Percentiles rank a stretch among this genome's conserved stretches.
phyloP scores from a whole-genome alignment of 2,797 vertebrate species.

The Chelon labrosus region DNA sequence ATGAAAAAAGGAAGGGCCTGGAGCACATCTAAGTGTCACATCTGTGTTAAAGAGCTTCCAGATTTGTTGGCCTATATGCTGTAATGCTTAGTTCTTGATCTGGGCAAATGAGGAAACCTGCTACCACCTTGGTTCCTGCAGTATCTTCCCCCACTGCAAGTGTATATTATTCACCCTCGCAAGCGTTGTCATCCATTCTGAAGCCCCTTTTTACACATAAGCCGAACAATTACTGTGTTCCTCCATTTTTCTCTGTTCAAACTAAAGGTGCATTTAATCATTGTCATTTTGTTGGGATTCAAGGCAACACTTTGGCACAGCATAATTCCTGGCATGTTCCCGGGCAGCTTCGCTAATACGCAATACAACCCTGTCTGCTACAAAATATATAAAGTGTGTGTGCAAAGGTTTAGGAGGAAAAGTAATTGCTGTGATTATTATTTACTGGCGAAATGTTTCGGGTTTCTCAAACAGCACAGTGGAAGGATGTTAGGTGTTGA shows the following conservation, averaged over 20 bases:
- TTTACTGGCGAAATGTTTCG: slow-evolving; percentile 16
- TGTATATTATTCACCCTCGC: slow-evolving; percentile 28
- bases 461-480: not conserved
- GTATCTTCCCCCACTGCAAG: slow-evolving; percentile 12
- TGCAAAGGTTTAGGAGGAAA: too few relatives aligned
- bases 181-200: slow-evolving; percentile 12
- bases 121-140: slow-evolving; percentile 22
- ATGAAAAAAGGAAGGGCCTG: slow-evolving; percentile 19
- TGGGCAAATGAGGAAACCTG: slow-evolving; percentile 43
- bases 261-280: slow-evolving; percentile 14
- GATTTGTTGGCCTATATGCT: slow-evolving; percentile 28
- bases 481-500: not conserved
- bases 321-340: slow-evolving; percentile 16
- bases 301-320: slow-evolving; percentile 1
- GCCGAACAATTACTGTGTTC: not conserved
- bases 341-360: slow-evolving; percentile 3
- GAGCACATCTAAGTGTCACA: slow-evolving; percentile 27
- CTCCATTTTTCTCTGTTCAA: slow-evolving; percentile 18
- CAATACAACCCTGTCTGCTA: not conserved
- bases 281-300: not conserved
- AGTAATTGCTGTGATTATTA: too few relatives aligned
- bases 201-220: slow-evolving; percentile 16
- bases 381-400: too few relatives aligned
- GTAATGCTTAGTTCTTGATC: slow-evolving; percentile 34
- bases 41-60: slow-evolving; percentile 32